A percentile compares a stretch with the other conserved stretches of the same genome.
Evolutionary conservation across 2,888 invertebrate species (phyloP).

Genomic region (Scrobipalpa costella): DNA sequence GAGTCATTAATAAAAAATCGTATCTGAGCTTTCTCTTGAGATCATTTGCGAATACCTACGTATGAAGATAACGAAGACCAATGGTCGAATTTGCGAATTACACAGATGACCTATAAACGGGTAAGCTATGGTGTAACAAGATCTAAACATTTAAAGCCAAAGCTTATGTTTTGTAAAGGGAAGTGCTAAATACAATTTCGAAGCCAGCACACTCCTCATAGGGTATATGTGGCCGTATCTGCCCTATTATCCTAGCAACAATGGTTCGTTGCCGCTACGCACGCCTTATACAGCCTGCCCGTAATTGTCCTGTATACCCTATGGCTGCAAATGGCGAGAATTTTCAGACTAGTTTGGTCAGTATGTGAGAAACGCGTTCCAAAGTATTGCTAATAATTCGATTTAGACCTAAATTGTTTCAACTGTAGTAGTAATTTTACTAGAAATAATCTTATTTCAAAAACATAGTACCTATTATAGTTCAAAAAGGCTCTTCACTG

Average conservation of each 20-base stretch:
- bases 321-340: slow-evolving; percentile 6
- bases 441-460: slow-evolving; percentile 2
- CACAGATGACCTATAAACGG: too few relatives aligned
- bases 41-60: slow-evolving; percentile 13
- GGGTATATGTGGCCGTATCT: slow-evolving; percentile 19
- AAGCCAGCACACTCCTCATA: slow-evolving; percentile 7
- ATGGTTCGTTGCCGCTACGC: slow-evolving; percentile 13
- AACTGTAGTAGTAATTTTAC: not conserved
- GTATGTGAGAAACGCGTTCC: slow-evolving; percentile 14
- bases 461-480: not conserved
- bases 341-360: slow-evolving; percentile 12
- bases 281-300: slow-evolving; percentile 8
- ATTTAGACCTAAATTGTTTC: slow-evolving; percentile 2
- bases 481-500: too few relatives aligned
- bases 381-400: slow-evolving; percentile 7
- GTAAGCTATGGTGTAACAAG: not conserved
- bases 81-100: not conserved
- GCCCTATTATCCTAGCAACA: slow-evolving; percentile 18
- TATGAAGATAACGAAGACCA: slow-evolving; percentile 14
- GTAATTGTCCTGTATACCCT: slow-evolving; percentile 20
- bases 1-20: slow-evolving; percentile 38
- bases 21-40: slow-evolving; percentile 38
- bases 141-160: not conserved
- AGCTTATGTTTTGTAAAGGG: not conserved
- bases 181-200: slow-evolving; percentile 2